These are phyloP conservation scores for Micrasema longulum DNA, from an alignment of 1,140 invertebrate species.

Conservation along the genomic window DNA sequence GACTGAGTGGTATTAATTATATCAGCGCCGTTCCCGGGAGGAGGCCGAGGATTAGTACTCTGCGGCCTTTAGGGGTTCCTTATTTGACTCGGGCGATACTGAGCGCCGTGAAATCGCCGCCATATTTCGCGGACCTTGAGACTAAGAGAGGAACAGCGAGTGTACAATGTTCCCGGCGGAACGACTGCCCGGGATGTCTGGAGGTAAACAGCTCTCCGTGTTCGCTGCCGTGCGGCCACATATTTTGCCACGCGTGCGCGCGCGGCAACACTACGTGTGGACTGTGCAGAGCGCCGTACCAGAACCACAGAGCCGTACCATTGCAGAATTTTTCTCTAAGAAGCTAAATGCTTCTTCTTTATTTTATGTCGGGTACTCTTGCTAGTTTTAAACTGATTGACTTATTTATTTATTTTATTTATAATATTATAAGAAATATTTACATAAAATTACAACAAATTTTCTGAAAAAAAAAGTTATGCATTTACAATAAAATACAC, in stretches of 20 bases:
- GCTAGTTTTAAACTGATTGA: no score
- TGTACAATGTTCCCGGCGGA: not conserved
- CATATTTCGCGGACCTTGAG: constrained; percentile 45
- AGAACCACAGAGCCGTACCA: constrained; percentile 42
- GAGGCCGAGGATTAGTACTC: constrained; percentile 15
- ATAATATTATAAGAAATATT: no score
- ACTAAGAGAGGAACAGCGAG: constrained; percentile 19
- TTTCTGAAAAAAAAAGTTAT: no score
- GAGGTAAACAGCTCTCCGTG: constrained; percentile 43
- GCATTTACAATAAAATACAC: no score
- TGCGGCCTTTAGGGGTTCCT: constrained; percentile 47
- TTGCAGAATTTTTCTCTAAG: constrained; percentile 47
- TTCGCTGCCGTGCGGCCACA: constrained; percentile 48
- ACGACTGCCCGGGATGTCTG: constrained; percentile 43
- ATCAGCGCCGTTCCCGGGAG: constrained; percentile 45
- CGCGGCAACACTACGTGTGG: constrained; percentile 23
- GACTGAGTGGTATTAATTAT: constrained; percentile 67
- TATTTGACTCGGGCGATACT: constrained; percentile 41
- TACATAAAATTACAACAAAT: no score
- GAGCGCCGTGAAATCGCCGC: constrained; percentile 42
- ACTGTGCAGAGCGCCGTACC: constrained; percentile 47
- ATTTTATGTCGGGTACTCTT: no score
- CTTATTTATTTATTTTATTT: no score
- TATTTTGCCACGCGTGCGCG: constrained; percentile 46
- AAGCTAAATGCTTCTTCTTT: no score